These are phyloP conservation scores for Psittacus erithacus DNA, from an alignment of 2,113 vertebrate genomes.

Conservation along the genomic window DNA sequence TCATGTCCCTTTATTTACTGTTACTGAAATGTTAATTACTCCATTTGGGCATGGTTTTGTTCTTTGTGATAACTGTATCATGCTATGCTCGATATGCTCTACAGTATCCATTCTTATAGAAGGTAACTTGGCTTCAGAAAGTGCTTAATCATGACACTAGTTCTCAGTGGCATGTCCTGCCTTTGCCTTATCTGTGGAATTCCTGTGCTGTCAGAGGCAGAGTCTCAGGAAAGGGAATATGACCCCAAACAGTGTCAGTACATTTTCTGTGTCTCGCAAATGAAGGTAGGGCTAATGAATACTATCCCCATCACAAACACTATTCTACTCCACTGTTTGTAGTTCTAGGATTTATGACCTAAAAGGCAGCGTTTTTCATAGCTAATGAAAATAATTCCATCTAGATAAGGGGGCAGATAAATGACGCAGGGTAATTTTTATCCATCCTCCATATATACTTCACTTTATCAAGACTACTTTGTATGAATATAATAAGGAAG, in stretches of 20 bases:
- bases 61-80: fast-evolving
- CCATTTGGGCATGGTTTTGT: background rate
- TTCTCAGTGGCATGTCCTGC: background rate
- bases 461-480: background rate
- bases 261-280: background rate
- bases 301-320: background rate
- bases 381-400: background rate
- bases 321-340: background rate
- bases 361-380: background rate
- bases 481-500: background rate
- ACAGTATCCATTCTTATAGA: background rate
- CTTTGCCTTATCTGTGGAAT: background rate
- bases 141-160: background rate
- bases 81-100: background rate
- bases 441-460: background rate
- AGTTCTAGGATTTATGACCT: background rate
- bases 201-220: background rate
- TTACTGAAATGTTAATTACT: background rate
- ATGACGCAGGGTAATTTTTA: background rate
- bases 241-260: background rate
- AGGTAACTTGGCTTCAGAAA: background rate
- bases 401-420: background rate
- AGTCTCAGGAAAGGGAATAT: background rate
- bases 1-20: background rate
- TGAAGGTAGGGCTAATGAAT: background rate